Conservation (phyloP, 2,888 invertebrate genomes). For the Parascotia fuliginaria region DNA sequence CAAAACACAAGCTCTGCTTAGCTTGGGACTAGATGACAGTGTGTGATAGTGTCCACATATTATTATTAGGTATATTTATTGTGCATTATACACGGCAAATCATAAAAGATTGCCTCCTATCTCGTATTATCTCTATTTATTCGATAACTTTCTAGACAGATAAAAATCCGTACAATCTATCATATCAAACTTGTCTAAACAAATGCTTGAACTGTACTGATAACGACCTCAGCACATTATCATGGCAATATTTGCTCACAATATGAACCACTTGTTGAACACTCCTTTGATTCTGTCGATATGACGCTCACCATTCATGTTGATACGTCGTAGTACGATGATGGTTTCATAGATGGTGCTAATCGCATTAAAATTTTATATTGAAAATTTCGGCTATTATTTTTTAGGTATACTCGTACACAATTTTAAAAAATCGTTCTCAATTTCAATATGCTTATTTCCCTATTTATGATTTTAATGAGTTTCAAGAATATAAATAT, state of each 20-base stretch:
- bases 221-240: constrained; percentile 40
- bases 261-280: constrained; percentile 41
- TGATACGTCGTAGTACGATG: constrained; percentile 10
- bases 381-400: too few relatives aligned
- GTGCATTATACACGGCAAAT: not conserved
- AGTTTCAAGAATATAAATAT: too few relatives aligned
- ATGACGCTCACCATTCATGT: constrained; percentile 10
- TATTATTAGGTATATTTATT: too few relatives aligned
- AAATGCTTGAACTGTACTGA: constrained; percentile 6
- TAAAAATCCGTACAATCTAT: constrained; percentile 20
- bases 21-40: too few relatives aligned
- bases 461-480: too few relatives aligned
- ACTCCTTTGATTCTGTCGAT: constrained; percentile 4
- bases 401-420: too few relatives aligned
- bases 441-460: too few relatives aligned
- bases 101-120: not conserved
- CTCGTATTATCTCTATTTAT: not conserved
- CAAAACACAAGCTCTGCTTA: too few relatives aligned
- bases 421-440: too few relatives aligned
- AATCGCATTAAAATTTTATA: not conserved
- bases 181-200: constrained; percentile 16
- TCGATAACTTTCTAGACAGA: constrained; percentile 12
- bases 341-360: constrained; percentile 31
- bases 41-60: too few relatives aligned
- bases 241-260: constrained; percentile 32